These are phyloP conservation scores for Monopterus albus DNA, from an alignment of 2,113 vertebrate genomes.

Conservation along the genomic window DNA sequence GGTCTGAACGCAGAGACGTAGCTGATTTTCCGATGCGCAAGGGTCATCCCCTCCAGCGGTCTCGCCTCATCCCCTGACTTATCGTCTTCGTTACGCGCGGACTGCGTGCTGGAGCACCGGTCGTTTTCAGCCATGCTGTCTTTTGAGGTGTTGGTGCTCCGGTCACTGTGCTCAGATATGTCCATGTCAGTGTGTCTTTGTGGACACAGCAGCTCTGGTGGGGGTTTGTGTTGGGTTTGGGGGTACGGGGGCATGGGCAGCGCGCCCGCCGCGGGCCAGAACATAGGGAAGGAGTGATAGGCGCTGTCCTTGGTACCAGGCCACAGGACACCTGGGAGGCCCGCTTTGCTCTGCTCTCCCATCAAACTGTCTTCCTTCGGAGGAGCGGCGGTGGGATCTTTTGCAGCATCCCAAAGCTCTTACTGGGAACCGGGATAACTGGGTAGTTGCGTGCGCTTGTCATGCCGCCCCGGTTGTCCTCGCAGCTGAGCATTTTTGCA, in stretches of 20 bases:
- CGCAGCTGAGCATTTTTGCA: slow-evolving; percentile 83
- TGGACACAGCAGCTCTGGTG: slow-evolving; percentile 84
- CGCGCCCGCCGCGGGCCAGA: slow-evolving; percentile 91
- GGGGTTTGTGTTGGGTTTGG: slow-evolving; percentile 84
- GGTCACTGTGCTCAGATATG: slow-evolving; percentile 81
- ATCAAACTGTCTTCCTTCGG: slow-evolving; percentile 87
- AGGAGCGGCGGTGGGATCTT: slow-evolving; percentile 94
- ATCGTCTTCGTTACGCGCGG: slow-evolving; percentile 85
- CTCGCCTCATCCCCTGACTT: slow-evolving; percentile 87
- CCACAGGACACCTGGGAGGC: slow-evolving; percentile 82
- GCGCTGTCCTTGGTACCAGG: slow-evolving; percentile 84
- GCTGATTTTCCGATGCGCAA: slow-evolving; percentile 86
- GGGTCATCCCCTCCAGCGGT: slow-evolving; percentile 81
- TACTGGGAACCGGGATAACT: slow-evolving; percentile 95
- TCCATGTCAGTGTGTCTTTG: slow-evolving; percentile 80
- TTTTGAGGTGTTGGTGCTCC: slow-evolving; percentile 86
- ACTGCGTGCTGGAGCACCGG: slow-evolving; percentile 88
- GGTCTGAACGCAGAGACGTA: slow-evolving; percentile 96
- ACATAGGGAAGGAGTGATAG: slow-evolving; percentile 92
- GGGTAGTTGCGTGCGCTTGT: slow-evolving; percentile 90
- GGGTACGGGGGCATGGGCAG: slow-evolving; percentile 89
- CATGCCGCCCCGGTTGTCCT: slow-evolving; percentile 79
- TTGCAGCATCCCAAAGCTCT: slow-evolving; percentile 94
- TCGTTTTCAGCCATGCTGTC: slow-evolving; percentile 82
- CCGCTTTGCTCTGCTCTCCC: slow-evolving; percentile 80